phyloP scores from a whole-genome alignment of 2,888 invertebrate genomes.

The Zonitis immaculata region DNA sequence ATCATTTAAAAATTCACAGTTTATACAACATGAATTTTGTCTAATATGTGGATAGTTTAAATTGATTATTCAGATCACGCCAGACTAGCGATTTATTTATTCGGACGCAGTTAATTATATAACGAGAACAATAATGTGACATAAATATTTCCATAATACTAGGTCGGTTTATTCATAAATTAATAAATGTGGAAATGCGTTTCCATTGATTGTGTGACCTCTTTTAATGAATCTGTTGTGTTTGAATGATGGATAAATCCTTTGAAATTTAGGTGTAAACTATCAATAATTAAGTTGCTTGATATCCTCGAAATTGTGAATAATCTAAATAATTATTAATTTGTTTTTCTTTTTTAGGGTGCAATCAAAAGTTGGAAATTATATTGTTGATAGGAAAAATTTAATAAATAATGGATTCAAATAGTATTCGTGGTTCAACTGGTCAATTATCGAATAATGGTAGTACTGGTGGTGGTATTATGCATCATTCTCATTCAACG shows the following conservation, averaged over 20 bases:
- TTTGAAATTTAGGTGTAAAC: too few species aligned
- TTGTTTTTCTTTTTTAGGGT: constrained; percentile 24
- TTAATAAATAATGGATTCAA: constrained; percentile 31
- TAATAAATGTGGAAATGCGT: too few species aligned
- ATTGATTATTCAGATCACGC: neutral
- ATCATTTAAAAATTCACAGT: neutral
- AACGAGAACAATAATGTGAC: neutral
- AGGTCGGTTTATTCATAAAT: too few species aligned
- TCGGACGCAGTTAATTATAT: neutral
- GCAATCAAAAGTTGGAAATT: constrained; percentile 25
- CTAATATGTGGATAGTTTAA: neutral
- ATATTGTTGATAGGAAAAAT: neutral
- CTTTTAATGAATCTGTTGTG: too few species aligned
- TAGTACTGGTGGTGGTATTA: constrained; percentile 48
- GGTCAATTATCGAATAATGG: constrained; percentile 45
- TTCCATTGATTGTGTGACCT: too few species aligned
- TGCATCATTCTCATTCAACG: constrained; percentile 81
- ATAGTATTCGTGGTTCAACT: constrained; percentile 42
- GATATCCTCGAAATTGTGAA: neutral
- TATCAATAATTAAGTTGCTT: too few species aligned
- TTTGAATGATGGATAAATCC: neutral
- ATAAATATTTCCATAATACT: neutral
- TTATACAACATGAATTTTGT: neutral
- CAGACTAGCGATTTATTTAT: neutral
- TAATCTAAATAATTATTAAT: neutral